Evolutionary conservation across 1,140 invertebrate species (phyloP).

Genomic region (Palaemon carinicauda): DNA sequence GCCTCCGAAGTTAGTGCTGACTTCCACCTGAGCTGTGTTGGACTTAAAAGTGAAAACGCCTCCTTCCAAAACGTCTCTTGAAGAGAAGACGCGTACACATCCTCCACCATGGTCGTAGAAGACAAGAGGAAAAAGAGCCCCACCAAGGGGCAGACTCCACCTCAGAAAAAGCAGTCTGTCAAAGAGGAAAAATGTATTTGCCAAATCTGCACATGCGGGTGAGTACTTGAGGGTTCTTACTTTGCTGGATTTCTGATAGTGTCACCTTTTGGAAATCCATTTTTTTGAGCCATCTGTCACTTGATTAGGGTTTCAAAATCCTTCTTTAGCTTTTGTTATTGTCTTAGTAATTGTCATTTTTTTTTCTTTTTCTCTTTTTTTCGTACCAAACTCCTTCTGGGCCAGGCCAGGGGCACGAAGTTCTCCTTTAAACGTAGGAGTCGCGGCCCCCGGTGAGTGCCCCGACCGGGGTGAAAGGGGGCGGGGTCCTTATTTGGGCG

Average conservation of each 20-base stretch:
- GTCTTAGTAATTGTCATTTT: too few species aligned
- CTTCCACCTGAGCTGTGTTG: conserved; percentile 13
- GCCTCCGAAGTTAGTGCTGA: neutral
- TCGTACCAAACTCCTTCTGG: too few species aligned
- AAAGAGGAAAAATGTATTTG: conserved; percentile 85
- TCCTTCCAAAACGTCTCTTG: too few species aligned
- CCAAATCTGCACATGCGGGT: conserved; percentile 90
- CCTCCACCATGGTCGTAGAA: neutral
- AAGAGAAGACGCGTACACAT: too few species aligned
- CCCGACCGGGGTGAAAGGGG: neutral
- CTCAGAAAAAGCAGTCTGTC: neutral
- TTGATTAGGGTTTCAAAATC: too few species aligned
- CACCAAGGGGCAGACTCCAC: conserved; percentile 15
- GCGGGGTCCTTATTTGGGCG: neutral
- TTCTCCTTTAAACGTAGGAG: neutral
- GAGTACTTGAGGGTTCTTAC: conserved; percentile 65
- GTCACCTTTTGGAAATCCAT: too few species aligned
- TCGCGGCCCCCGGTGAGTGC: neutral
- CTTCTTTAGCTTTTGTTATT: too few species aligned
- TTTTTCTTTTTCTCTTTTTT: too few species aligned
- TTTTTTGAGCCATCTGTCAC: too few species aligned
- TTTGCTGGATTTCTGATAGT: neutral
- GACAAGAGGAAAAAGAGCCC: conserved; percentile 24
- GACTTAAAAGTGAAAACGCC: neutral
- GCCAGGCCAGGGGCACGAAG: too few species aligned